Conservation (phyloP, 2,113 vertebrate genomes). For the Hyperopisus bebe region DNA sequence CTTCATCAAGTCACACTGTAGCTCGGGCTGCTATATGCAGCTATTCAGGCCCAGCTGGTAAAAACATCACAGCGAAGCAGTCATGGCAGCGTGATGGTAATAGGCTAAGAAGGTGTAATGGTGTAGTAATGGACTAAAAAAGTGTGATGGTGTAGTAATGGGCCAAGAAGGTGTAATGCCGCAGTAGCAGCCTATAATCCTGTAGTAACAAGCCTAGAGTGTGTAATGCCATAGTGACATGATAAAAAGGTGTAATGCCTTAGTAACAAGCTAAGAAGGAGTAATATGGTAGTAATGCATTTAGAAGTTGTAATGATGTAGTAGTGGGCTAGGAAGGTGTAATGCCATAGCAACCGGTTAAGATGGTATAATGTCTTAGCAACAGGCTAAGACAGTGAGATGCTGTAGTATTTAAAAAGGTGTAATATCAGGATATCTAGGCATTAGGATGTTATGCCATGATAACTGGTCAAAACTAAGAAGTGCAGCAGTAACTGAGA, state of each 20-base stretch:
- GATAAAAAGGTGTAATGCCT: background rate
- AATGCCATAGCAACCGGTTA: background rate
- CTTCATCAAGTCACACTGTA: conserved; percentile 1
- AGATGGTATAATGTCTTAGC: background rate
- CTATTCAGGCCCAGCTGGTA: background rate
- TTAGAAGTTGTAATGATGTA: background rate
- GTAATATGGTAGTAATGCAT: background rate
- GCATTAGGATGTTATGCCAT: background rate
- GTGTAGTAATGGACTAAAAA: background rate
- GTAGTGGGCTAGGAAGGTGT: background rate
- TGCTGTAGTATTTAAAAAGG: background rate
- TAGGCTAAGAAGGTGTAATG: background rate
- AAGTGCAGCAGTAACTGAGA: background rate
- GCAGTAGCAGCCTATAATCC: background rate
- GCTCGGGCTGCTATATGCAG: background rate
- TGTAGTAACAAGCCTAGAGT: background rate
- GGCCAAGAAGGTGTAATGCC: background rate
- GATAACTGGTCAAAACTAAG: background rate
- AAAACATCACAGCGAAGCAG: background rate
- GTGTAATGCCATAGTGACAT: background rate
- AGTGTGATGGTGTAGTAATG: background rate
- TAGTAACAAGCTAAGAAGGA: background rate
- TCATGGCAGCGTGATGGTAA: background rate
- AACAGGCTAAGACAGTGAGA: background rate
- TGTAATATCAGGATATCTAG: background rate